Base-by-base conservation (phyloP, 2,888 invertebrate species). In the Eupithecia vulgata region DNA sequence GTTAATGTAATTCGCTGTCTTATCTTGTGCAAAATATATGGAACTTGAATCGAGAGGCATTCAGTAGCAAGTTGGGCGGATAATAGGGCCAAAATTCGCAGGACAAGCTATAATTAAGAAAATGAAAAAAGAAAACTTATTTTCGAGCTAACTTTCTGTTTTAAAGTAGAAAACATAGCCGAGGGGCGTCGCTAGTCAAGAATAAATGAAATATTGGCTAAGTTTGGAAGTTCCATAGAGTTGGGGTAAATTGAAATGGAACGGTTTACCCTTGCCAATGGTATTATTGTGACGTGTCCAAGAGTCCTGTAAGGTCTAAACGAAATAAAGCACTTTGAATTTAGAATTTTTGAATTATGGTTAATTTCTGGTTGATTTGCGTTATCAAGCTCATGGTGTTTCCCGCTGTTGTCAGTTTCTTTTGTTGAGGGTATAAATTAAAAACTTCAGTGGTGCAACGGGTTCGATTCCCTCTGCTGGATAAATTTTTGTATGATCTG, bases 191-290 rank as follows among this genome's bases (percentile, higher is more conserved):
- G 68, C 57, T 57, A 48, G 69, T 59, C 25, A 69, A 75, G 78
- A 70, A 76, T 80, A 69, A 76, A 80, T 80, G 79, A 81, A 79
- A 79, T 80, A 81, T 79, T 73, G 79, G 64, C 45, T 48, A 77
- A 80, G 78, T 81, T 81, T 13, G 62, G 12, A 67, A 76, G 70
- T 66, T 76, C 67, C 10, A 61, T 67, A 71, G 71, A n/a, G 76
- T 30, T 67, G 67, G 66, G 66, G 64, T 34, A 40, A 13, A 42
- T 65, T 30, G 13, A 15, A 45, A 61, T 34, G 30, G 30, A 34
- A 21, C 4, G 69, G 65, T 40, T 65, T 40, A 12, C 64, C 64
- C n/a, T n/a, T n/a, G 64, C 4, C 17, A n/a, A n/a, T 34, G 21
- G 30, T 21, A 35, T n/a, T n/a, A n/a, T n/a, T n/a, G n/a, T n/a